Evolutionary conservation across 2,797 vertebrate genomes (phyloP).

Genomic region (Carduelis carduelis): DNA sequence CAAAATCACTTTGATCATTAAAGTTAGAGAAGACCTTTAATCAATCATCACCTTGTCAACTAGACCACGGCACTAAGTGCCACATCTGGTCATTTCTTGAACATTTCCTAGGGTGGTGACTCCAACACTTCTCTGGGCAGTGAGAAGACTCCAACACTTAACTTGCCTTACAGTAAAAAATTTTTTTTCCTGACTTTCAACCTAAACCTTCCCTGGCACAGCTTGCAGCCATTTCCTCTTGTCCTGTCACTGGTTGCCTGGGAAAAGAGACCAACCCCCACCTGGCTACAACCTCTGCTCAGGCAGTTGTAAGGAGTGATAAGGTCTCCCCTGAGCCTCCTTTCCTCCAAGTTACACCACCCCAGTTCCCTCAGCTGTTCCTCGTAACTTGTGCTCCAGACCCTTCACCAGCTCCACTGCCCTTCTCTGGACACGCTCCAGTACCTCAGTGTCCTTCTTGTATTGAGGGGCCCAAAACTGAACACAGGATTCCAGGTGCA

Average conservation of each 20-base stretch:
- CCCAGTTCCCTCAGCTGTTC: background rate
- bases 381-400: background rate
- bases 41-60: background rate
- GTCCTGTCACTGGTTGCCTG: background rate
- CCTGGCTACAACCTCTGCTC: background rate
- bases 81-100: background rate
- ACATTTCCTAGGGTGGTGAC: background rate
- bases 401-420: background rate
- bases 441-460: background rate
- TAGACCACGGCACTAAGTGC: background rate
- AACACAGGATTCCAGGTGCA: too few species aligned
- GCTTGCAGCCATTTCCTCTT: background rate
- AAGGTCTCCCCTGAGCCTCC: background rate
- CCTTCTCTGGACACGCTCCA: accelerated
- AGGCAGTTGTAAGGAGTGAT: background rate
- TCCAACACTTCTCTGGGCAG: background rate
- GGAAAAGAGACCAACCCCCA: background rate
- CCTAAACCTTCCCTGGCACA: background rate
- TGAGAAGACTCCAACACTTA: accelerated
- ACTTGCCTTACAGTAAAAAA: background rate
- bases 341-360: background rate
- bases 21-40: background rate
- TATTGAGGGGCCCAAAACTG: background rate
- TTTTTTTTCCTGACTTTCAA: background rate
- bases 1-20: background rate